Evolutionary conservation across 1,140 invertebrate genomes (phyloP).

Genomic region (Dinoponera quadriceps): DNA sequence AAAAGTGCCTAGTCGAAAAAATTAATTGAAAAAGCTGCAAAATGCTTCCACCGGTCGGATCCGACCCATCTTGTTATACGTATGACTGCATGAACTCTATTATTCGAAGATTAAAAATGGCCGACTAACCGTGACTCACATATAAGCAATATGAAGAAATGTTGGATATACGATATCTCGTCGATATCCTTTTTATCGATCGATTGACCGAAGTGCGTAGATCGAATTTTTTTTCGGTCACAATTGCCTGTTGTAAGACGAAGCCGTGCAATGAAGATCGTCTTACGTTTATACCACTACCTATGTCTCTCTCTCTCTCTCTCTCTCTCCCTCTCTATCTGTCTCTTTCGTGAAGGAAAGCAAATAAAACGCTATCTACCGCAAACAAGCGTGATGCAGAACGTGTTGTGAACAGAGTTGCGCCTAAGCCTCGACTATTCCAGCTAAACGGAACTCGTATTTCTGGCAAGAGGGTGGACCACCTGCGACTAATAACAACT

Average conservation of each 20-base stretch:
- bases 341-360: conserved; percentile 1
- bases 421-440: not conserved
- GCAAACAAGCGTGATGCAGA: conserved; percentile 51
- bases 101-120: conserved; percentile 2
- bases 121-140: not conserved
- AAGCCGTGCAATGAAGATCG: conserved; percentile 57
- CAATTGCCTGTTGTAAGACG: conserved; percentile 42
- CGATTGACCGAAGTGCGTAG: conserved; percentile 66
- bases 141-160: conserved; percentile 29
- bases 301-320: conserved; percentile 7
- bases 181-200: conserved; percentile 72
- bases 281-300: conserved; percentile 60
- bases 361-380: conserved; percentile 43
- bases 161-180: conserved; percentile 70
- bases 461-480: not conserved
- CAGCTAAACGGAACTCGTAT: not conserved
- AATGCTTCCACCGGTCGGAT: too few relatives aligned
- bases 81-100: too few relatives aligned
- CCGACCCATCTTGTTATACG: too few relatives aligned
- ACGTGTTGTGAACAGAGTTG: conserved; percentile 35
- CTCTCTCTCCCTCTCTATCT: too few relatives aligned
- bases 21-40: too few relatives aligned
- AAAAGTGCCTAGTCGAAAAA: too few relatives aligned
- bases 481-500: conserved; percentile 1
- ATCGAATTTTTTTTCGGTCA: conserved; percentile 42